Evolutionary conservation across 2,888 invertebrate genomes (phyloP).

Genomic region (Entomobrya proxima): DNA sequence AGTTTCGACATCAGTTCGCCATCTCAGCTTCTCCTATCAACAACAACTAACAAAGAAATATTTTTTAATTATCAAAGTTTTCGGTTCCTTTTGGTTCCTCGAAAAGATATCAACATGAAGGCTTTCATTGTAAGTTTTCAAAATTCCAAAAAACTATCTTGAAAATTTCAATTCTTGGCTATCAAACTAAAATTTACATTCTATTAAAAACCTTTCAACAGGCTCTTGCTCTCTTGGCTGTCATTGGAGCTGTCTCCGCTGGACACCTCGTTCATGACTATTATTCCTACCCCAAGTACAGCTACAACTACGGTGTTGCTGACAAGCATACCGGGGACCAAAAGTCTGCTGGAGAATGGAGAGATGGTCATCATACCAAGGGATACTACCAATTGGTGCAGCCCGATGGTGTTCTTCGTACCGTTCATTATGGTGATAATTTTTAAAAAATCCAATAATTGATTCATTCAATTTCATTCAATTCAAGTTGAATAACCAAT

Average conservation of each 20-base stretch:
- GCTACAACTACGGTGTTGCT: conserved; percentile 61
- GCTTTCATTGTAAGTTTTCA: conserved; percentile 21
- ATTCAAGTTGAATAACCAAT: too few species aligned
- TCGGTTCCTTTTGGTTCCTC: not conserved
- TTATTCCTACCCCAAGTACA: conserved; percentile 61
- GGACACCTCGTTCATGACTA: conserved; percentile 24
- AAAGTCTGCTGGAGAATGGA: conserved; percentile 53
- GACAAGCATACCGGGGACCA: conserved; percentile 65
- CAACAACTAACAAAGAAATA: not conserved
- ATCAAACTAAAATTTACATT: not conserved
- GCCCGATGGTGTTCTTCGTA: conserved; percentile 54
- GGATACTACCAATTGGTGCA: conserved; percentile 52
- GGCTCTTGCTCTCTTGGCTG: conserved; percentile 51
- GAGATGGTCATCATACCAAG: conserved; percentile 22
- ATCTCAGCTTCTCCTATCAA: conserved; percentile 11
- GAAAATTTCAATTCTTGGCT: not conserved
- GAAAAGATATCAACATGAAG: conserved; percentile 33
- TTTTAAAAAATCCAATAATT: too few species aligned
- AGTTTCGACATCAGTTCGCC: conserved; percentile 36
- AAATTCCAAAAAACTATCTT: not conserved
- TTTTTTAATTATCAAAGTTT: conserved; percentile 8
- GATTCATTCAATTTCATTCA: too few species aligned
- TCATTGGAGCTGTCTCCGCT: conserved; percentile 46
- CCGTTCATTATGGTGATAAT: conserved; percentile 41
- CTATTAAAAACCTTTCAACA: not conserved